Base-by-base conservation (phyloP, 2,888 invertebrate species). In the Laothoe populi region DNA sequence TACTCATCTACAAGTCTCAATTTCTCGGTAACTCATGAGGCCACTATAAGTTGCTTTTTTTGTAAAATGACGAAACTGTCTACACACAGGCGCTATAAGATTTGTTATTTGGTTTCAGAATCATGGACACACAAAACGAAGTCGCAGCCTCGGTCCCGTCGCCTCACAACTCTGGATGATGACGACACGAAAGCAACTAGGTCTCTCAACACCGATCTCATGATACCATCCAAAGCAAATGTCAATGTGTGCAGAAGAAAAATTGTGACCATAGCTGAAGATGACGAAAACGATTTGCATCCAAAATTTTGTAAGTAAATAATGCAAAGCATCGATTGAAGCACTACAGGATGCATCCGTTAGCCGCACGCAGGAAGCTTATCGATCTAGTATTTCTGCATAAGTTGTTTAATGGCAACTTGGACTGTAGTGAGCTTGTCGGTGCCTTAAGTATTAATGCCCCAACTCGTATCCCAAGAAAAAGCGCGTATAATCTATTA, bases 231-330 rank as follows among this genome's bases (percentile, higher is more conserved):
- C 3, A 82, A 66, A 60, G 79, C 75, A 71, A 67, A 78, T 59
- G 68, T 80, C 24, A 79, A 70, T 63, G 61, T 74, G 31, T 75
- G 79, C 23, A 84, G 81, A 69, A 80, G 90, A 64, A 90, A 90
- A 79, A 83, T 90, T 66, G 83, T 87, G 26, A 87, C 86, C 23
- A 91, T 92, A 61, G 71, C 78, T 64, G 90, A 90, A 77, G 84
- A 87, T 72, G 84, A 86, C 65, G 84, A 87, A 72, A 73, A 72
- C 65, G 77, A 77, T 67, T 70, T 78, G 4, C 81, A 81, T 66
- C 82, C 83, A 24, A 86, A 77, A 75, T 79, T 82, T 66, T 73
- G 90, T 90, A 72, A 74, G 88, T 86, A 73, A 64, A n/a, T n/a
- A n/a, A n/a, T n/a, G n/a, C n/a, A n/a, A n/a, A n/a, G n/a, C n/a